Evolutionary conservation across 2,888 invertebrate genomes (phyloP).

Genomic region (Acronicta aceris): DNA sequence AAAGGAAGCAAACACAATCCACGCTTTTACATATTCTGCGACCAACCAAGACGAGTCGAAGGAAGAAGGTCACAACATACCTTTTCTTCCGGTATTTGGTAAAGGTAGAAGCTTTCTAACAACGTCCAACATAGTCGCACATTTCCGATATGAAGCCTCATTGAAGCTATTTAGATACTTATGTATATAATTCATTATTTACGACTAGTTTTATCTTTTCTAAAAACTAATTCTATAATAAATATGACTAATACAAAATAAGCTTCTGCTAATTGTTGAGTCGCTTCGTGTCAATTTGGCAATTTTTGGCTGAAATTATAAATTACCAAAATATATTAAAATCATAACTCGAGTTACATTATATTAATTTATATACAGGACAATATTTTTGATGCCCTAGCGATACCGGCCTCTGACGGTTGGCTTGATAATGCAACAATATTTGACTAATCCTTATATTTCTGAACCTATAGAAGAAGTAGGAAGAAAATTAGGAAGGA

Average conservation of each 20-base stretch:
- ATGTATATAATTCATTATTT: constrained; percentile 62
- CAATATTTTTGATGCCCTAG: constrained; percentile 3
- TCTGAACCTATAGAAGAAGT: constrained; percentile 9
- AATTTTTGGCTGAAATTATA: constrained; percentile 85
- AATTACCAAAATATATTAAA: constrained; percentile 59
- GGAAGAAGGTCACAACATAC: no score
- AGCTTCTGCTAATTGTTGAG: constrained; percentile 71
- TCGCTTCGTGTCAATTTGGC: constrained; percentile 79
- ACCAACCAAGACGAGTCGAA: no score
- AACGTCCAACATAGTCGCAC: constrained; percentile 29
- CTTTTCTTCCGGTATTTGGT: constrained; percentile 8
- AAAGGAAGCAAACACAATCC: constrained; percentile 20
- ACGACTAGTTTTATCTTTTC: constrained; percentile 71
- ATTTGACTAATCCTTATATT: constrained; percentile 23
- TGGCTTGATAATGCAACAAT: not conserved
- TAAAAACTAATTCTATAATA: constrained; percentile 70
- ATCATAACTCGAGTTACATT: constrained; percentile 17
- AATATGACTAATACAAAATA: constrained; percentile 71
- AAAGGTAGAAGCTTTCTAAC: constrained; percentile 17
- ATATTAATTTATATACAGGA: not conserved
- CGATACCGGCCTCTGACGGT: constrained; percentile 1
- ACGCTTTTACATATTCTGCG: constrained; percentile 11
- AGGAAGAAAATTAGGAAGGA: constrained; percentile 25
- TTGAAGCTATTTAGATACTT: constrained; percentile 60
- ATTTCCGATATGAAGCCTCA: constrained; percentile 72